phyloP scores from a whole-genome alignment of 2,113 vertebrate genomes.

The Aspidoscelis tigris region DNA sequence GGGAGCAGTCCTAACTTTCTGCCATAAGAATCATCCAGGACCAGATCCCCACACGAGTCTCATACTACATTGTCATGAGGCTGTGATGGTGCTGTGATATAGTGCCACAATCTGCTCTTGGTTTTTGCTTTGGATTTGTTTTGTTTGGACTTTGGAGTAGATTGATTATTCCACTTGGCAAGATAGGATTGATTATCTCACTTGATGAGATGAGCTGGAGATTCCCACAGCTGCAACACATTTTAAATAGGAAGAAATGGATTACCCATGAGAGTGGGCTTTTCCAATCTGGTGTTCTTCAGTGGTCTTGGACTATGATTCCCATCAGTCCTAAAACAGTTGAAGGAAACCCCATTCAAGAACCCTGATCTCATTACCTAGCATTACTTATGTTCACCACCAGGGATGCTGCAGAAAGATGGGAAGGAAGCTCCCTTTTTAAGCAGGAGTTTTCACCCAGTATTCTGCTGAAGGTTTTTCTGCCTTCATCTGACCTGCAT shows the following conservation, averaged over 20 bases:
- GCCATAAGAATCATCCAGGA: too few relatives aligned
- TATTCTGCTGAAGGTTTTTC: neutral
- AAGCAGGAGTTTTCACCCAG: neutral
- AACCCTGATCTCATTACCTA: too few relatives aligned
- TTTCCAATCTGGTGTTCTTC: too few relatives aligned
- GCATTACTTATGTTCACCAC: neutral
- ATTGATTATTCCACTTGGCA: too few relatives aligned
- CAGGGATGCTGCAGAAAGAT: neutral
- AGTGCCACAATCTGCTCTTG: too few relatives aligned
- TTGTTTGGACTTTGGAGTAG: neutral
- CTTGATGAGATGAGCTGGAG: neutral
- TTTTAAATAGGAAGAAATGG: neutral
- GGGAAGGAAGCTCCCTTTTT: neutral
- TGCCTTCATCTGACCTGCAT: conserved; percentile 6
- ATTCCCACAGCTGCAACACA: neutral
- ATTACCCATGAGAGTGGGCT: neutral
- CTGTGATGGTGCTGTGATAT: too few relatives aligned
- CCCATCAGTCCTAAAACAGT: too few relatives aligned
- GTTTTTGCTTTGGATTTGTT: neutral
- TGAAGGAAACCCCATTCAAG: too few relatives aligned
- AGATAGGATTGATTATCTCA: neutral
- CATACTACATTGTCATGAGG: too few relatives aligned
- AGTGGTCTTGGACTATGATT: too few relatives aligned
- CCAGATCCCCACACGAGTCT: too few relatives aligned
- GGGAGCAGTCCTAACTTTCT: too few relatives aligned